These are phyloP conservation scores for Ephydatia muelleri DNA, from an alignment of 37 sponge, comb jelly and placozoan species.

Conservation along the genomic window DNA sequence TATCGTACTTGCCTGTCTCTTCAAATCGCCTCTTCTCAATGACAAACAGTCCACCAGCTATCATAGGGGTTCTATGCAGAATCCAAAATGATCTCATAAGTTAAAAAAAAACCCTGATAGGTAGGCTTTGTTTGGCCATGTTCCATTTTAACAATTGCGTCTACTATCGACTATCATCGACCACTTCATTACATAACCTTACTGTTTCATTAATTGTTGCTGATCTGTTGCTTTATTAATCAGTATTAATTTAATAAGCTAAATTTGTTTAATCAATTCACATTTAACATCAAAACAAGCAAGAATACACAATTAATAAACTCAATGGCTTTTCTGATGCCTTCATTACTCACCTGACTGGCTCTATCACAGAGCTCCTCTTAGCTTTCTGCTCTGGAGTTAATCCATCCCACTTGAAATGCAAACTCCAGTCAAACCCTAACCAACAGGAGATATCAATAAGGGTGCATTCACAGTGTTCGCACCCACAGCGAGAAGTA, in stretches of 20 bases:
- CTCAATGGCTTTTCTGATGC: too few relatives aligned
- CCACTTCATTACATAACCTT: too few relatives aligned
- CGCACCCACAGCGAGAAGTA: neutral
- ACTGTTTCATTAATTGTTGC: too few relatives aligned
- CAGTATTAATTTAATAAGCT: too few relatives aligned
- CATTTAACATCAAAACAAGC: too few relatives aligned
- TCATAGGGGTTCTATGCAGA: conserved; percentile 90
- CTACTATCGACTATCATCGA: too few relatives aligned
- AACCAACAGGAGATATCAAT: neutral
- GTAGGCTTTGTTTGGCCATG: too few relatives aligned
- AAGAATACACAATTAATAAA: too few relatives aligned
- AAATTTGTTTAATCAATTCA: too few relatives aligned
- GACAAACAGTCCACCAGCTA: conserved; percentile 98
- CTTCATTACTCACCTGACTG: conserved; percentile 64
- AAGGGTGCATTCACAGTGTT: neutral
- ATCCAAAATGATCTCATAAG: neutral
- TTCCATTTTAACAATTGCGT: too few relatives aligned
- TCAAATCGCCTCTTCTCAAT: conserved; percentile 77
- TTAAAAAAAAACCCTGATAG: neutral
- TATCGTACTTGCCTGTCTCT: conserved; percentile 87
- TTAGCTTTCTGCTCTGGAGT: conserved; percentile 43
- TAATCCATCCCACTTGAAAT: conserved; percentile 96
- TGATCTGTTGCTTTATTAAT: too few relatives aligned
- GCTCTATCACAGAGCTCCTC: conserved; percentile 58
- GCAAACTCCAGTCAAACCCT: conserved; percentile 98